Evolutionary conservation across 2,888 invertebrate genomes (phyloP).

Genomic region (Stenolophus ochropezus): DNA sequence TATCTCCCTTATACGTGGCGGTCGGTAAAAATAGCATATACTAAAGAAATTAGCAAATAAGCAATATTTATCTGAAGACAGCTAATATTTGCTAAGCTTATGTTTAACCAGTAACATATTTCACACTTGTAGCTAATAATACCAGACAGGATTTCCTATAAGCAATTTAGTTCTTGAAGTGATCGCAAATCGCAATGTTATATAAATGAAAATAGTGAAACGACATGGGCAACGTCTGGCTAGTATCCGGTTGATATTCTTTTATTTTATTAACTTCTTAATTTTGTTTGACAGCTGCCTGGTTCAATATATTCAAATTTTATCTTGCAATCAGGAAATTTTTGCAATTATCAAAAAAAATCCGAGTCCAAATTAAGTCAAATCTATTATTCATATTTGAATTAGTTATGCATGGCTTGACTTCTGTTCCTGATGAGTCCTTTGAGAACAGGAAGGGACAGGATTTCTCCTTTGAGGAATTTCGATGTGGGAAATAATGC

Average conservation of each 20-base stretch:
- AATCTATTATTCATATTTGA: background rate
- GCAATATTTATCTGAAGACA: constrained; percentile 27
- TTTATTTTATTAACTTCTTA: background rate
- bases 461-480: background rate
- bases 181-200: background rate
- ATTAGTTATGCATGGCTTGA: background rate
- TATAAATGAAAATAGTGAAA: constrained; percentile 24
- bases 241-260: background rate
- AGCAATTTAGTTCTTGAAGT: constrained; percentile 13
- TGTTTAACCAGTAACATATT: constrained; percentile 21
- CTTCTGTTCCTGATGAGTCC: background rate
- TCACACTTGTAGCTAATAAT: constrained; percentile 22
- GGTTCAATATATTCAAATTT: background rate
- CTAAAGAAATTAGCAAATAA: background rate
- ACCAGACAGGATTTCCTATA: constrained; percentile 23
- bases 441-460: background rate
- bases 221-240: too few species aligned
- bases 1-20: too few species aligned
- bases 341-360: too few species aligned
- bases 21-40: background rate
- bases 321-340: too few species aligned
- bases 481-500: background rate
- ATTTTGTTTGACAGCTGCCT: background rate
- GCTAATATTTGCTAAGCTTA: constrained; percentile 5
- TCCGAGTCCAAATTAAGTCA: too few species aligned